phyloP scores from a whole-genome alignment of 2,888 invertebrate species.

The Philereme transversata region DNA sequence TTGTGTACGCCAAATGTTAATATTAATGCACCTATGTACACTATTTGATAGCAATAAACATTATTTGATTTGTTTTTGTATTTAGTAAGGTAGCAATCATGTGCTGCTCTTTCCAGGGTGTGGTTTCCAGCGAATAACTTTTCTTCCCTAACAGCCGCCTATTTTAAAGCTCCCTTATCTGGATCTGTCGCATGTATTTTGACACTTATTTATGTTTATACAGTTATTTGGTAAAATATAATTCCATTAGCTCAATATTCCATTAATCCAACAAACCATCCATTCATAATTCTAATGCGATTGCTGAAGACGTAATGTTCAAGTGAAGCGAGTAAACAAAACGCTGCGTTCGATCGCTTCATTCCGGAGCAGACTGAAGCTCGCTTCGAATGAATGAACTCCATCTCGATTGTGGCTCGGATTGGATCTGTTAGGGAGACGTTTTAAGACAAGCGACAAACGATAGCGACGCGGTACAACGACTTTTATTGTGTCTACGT shows the following conservation, averaged over 20 bases:
- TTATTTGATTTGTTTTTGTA: no score
- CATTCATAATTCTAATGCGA: constrained; percentile 57
- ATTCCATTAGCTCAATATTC: constrained; percentile 23
- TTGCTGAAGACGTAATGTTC: constrained; percentile 54
- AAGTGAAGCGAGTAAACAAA: constrained; percentile 59
- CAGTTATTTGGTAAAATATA: neutral
- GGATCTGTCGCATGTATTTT: no score
- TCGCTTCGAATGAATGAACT: constrained; percentile 51
- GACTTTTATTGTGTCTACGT: neutral
- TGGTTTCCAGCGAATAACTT: no score
- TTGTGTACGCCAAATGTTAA: no score
- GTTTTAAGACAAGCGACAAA: constrained; percentile 17
- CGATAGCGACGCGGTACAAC: neutral
- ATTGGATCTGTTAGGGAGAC: constrained; percentile 33
- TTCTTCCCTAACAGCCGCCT: no score
- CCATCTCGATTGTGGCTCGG: constrained; percentile 63
- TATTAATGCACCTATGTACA: no score
- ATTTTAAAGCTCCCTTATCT: no score
- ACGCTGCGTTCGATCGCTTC: constrained; percentile 58
- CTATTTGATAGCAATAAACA: no score
- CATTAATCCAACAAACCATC: constrained; percentile 50
- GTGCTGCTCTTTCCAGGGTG: no score
- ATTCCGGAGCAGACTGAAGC: constrained; percentile 52
- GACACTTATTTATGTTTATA: no score
- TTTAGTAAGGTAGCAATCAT: no score